Percentiles rank a stretch among this genome's conserved stretches.
Conservation (phyloP, 2,113 vertebrate species). For the Phodopus roborovskii region DNA sequence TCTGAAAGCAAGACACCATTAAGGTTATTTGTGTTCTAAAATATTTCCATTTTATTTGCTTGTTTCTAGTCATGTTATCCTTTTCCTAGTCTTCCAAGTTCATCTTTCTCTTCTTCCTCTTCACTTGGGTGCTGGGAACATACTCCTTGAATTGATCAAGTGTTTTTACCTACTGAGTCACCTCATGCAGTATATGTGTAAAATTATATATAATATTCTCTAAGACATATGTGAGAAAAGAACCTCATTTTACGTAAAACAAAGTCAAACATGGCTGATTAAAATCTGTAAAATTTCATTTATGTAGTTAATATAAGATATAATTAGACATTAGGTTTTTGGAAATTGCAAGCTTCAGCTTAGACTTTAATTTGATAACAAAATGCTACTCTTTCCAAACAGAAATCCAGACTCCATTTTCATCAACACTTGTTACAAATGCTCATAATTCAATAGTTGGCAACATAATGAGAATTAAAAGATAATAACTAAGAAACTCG, state of each 20-base stretch:
- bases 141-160: neutral
- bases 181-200: neutral
- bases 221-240: neutral
- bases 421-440: neutral
- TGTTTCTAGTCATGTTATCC: neutral
- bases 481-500: neutral
- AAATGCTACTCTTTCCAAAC: neutral
- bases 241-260: constrained; percentile 30
- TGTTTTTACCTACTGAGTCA: neutral
- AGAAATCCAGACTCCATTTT: neutral
- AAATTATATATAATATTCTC: neutral
- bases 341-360: neutral
- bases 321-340: neutral
- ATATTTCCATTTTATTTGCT: neutral
- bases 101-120: neutral
- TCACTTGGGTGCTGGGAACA: neutral
- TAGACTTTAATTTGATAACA: constrained; percentile 2
- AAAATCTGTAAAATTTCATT: neutral
- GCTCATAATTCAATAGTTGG: neutral
- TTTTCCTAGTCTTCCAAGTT: neutral
- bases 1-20: neutral
- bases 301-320: neutral
- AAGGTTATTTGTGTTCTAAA: neutral
- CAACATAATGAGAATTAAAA: neutral
- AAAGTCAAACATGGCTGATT: constrained; percentile 7